These are phyloP conservation scores for Schizaphis graminum DNA, from an alignment of 2,888 invertebrate genomes.

Conservation along the genomic window DNA sequence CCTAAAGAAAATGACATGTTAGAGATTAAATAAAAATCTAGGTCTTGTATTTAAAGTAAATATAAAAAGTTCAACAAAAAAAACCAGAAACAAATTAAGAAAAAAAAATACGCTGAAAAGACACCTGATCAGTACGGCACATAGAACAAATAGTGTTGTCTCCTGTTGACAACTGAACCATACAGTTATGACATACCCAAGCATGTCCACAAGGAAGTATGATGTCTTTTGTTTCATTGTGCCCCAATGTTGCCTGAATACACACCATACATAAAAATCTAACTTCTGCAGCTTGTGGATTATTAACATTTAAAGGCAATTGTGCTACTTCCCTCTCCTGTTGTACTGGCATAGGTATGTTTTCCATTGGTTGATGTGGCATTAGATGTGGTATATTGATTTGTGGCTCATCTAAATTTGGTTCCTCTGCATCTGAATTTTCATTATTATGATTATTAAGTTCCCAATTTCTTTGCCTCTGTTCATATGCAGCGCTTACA, in stretches of 20 bases:
- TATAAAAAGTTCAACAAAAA: too few relatives aligned
- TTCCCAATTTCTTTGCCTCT: conserved; percentile 9
- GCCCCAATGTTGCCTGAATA: neutral
- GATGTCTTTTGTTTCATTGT: neutral
- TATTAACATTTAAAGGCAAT: neutral
- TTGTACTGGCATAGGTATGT: neutral
- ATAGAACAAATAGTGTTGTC: neutral
- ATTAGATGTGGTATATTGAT: too few relatives aligned
- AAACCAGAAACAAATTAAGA: neutral
- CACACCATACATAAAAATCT: neutral
- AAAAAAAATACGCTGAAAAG: neutral
- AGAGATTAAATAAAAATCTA: too few relatives aligned
- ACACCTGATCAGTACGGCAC: neutral
- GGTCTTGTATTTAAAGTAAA: too few relatives aligned
- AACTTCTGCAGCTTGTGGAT: neutral
- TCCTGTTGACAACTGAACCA: neutral
- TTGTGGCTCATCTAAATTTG: neutral
- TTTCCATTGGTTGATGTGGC: too few relatives aligned
- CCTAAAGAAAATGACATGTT: too few relatives aligned
- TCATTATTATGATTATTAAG: neutral
- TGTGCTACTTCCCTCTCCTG: neutral
- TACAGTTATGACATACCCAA: neutral
- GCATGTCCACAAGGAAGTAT: neutral
- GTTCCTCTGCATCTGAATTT: neutral
- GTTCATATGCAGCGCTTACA: neutral